phyloP scores from a whole-genome alignment of 2,888 invertebrate genomes.

The Chymomyza amoena region DNA sequence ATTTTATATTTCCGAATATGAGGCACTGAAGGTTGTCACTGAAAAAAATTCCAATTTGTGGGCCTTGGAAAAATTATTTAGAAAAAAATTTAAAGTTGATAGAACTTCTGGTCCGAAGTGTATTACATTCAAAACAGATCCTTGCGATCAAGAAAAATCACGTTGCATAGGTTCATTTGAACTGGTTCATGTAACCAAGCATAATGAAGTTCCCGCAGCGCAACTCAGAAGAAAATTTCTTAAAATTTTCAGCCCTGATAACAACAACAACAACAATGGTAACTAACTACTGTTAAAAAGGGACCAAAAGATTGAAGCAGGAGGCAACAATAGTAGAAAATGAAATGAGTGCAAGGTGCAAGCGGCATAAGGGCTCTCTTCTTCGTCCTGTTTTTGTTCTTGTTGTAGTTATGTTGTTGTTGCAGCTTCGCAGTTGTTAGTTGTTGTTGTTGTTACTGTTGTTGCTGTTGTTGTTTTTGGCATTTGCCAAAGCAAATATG shows the following conservation, averaged over 20 bases:
- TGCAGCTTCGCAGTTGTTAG: not conserved
- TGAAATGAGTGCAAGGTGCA: slow-evolving; percentile 55
- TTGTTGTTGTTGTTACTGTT: no score
- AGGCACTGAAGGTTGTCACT: no score
- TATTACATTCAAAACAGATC: no score
- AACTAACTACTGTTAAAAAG: slow-evolving; percentile 36
- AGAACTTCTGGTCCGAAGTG: no score
- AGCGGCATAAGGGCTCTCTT: slow-evolving; percentile 35
- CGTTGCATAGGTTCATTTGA: no score
- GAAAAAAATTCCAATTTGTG: no score
- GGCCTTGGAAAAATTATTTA: no score
- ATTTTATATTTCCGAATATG: no score
- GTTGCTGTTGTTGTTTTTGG: slow-evolving; percentile 47
- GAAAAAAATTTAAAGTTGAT: no score
- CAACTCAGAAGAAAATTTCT: not conserved
- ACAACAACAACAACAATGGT: slow-evolving; percentile 27
- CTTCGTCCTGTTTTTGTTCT: not conserved
- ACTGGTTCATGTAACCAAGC: no score
- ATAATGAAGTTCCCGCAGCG: not conserved
- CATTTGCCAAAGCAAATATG: slow-evolving; percentile 67
- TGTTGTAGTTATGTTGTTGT: not conserved
- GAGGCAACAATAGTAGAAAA: slow-evolving; percentile 25
- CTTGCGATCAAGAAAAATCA: no score
- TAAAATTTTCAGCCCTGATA: not conserved
- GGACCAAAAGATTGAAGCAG: slow-evolving; percentile 12